Evolutionary conservation across 2,797 vertebrate genomes (phyloP), one percentile per base, ranked within the genome.

Genomic region (Falco berigora): DNA sequence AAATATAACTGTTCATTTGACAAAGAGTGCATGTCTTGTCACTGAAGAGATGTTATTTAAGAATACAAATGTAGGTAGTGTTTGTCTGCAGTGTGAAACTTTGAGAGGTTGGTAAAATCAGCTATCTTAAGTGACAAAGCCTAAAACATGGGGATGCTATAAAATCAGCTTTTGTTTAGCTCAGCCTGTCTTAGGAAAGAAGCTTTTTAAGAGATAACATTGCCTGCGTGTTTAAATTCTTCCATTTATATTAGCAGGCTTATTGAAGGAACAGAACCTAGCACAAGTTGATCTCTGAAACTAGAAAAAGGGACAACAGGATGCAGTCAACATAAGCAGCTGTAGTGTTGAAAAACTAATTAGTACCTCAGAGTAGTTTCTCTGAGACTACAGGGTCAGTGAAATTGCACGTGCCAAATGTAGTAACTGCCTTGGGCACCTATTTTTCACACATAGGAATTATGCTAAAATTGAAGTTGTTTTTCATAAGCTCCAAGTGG

Each of bases 241-340:
- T 84, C 23, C 23, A 3, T 23, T 17, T 85, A 78, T 64, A 4
- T 82, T 52, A 47, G 46, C 24, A 53, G 27, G 44, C 47, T 53
- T 30, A 22, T 2, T 30, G 23, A 66, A 61, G 1, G 4, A 81
- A 36, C 21, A 59, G 36, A 38, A 49, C 19, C 63, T 58, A 4
- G 36, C 3, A n/a, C 17, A 72, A 58, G 55, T 46, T 63, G 20
- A 34, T 66, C 20, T 64, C 59, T 62, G 55, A 38, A 79, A 69
- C 20, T 40, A 68, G 50, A 52, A 56, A 19, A 5, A 3, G 68
- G 58, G 52, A 50, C 34, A 72, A 14, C 87, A 55, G 16, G 24
- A 14, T 0, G 0, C 11, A 23, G 30, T 52, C 46, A 27, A 2
- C 1, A 2, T 46, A 56, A 86, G 58, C 19, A 8, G 22, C 34